phyloP scores from a whole-genome alignment of 2,888 invertebrate species.

The Dynastes maya region DNA sequence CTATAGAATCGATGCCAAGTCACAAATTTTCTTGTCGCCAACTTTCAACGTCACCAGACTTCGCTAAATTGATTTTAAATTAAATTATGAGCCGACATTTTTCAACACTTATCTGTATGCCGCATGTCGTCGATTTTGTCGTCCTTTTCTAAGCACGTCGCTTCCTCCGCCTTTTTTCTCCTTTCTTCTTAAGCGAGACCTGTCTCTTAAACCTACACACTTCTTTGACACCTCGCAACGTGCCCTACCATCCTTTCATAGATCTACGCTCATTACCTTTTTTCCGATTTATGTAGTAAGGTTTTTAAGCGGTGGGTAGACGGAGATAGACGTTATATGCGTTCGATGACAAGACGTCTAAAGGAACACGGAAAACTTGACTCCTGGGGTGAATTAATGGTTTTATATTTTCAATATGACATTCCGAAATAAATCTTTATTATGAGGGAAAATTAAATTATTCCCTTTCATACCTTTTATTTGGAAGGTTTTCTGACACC shows the following conservation, averaged over 20 bases:
- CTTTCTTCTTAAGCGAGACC: constrained; percentile 7
- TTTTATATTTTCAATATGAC: constrained; percentile 48
- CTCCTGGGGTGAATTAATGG: constrained; percentile 45
- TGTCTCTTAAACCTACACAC: not conserved
- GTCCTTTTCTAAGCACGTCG: constrained; percentile 47
- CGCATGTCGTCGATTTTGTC: constrained; percentile 58
- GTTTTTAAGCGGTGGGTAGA: not conserved
- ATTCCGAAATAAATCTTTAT: constrained; percentile 51
- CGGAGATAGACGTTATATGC: constrained; percentile 15
- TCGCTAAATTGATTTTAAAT: constrained; percentile 67
- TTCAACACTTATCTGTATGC: constrained; percentile 67
- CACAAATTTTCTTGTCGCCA: constrained; percentile 65
- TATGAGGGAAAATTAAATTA: constrained; percentile 42
- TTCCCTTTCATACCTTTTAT: constrained; percentile 20
- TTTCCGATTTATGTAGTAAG: not conserved
- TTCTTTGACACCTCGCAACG: constrained; percentile 9
- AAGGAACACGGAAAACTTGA: not conserved
- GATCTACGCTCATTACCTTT: not conserved
- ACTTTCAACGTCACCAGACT: constrained; percentile 61
- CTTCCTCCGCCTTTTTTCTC: constrained; percentile 9
- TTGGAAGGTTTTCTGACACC: not conserved
- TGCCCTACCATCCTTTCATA: not conserved
- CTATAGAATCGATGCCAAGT: constrained; percentile 61
- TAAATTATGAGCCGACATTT: constrained; percentile 68
- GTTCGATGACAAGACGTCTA: constrained; percentile 15